Conservation (phyloP, 2,888 invertebrate genomes). For the Andrena haemorrhoa region DNA sequence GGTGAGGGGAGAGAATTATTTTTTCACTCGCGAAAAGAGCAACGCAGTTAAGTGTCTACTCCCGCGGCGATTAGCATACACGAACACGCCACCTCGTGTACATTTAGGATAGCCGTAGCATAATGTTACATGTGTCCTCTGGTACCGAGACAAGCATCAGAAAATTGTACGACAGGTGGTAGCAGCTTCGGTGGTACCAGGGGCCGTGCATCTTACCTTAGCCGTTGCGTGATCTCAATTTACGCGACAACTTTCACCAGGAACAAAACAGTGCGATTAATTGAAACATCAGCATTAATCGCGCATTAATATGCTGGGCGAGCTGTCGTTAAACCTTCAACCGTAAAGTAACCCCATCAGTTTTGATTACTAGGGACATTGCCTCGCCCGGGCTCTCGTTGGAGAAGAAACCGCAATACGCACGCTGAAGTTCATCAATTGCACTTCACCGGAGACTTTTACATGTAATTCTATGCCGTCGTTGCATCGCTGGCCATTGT, state of each 20-base stretch:
- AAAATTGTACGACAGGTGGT: constrained; percentile 78
- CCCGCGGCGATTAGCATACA: constrained; percentile 74
- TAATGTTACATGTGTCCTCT: constrained; percentile 69
- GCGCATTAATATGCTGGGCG: neutral
- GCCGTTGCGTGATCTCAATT: constrained; percentile 41
- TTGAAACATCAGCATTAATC: constrained; percentile 9
- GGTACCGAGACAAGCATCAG: constrained; percentile 76
- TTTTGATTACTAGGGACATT: neutral
- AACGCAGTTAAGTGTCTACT: constrained; percentile 42
- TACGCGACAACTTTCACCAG: constrained; percentile 19
- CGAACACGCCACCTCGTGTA: constrained; percentile 70
- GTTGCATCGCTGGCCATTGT: neutral
- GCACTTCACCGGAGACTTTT: neutral
- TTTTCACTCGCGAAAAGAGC: constrained; percentile 50
- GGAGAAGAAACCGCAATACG: neutral
- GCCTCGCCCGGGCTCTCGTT: neutral
- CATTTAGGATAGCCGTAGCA: constrained; percentile 58
- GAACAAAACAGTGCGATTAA: constrained; percentile 17
- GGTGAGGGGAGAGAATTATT: constrained; percentile 51
- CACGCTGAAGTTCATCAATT: neutral
- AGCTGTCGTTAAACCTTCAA: neutral
- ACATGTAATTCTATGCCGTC: neutral
- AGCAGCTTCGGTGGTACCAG: constrained; percentile 47
- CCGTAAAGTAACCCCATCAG: neutral
- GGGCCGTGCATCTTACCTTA: constrained; percentile 39